A percentile compares a stretch with the other conserved stretches of the same genome.
phyloP scores from a whole-genome alignment of 2,888 invertebrate species.

The Drosophila fungiperda region DNA sequence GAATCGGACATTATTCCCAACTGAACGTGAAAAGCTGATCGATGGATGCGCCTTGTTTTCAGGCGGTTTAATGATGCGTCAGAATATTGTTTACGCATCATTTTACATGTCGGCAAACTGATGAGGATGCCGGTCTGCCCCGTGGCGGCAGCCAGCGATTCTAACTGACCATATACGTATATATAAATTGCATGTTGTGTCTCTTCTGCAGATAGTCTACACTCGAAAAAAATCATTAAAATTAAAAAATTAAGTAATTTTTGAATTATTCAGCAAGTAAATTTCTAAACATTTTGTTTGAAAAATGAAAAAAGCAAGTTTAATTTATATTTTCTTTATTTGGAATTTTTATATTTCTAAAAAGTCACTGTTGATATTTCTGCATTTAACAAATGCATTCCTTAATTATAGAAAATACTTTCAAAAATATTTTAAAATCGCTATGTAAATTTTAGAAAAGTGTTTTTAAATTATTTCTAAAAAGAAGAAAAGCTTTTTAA shows the following conservation, averaged over 20 bases:
- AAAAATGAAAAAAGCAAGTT: neutral
- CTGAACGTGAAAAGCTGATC: constrained; percentile 53
- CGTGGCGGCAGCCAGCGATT: constrained; percentile 16
- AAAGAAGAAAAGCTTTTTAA: neutral
- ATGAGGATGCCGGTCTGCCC: constrained; percentile 37
- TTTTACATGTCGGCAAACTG: constrained; percentile 73
- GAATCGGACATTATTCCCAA: constrained; percentile 45
- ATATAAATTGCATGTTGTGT: neutral
- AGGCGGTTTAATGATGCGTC: constrained; percentile 80
- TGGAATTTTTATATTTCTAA: neutral
- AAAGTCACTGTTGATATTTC: too few relatives aligned
- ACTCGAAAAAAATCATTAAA: neutral
- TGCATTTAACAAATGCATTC: too few relatives aligned
- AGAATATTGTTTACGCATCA: constrained; percentile 81
- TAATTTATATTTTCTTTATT: neutral
- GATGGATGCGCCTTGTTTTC: constrained; percentile 60
- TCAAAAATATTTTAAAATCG: too few relatives aligned
- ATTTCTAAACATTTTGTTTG: neutral
- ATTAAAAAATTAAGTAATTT: neutral
- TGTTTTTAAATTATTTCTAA: neutral
- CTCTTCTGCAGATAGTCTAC: neutral
- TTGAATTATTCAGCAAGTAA: neutral
- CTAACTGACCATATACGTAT: constrained; percentile 13
- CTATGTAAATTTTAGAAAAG: neutral
- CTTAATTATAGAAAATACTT: too few relatives aligned